Evolutionary conservation across 1,140 invertebrate species (phyloP).

Genomic region (Lepidurus packardi): DNA sequence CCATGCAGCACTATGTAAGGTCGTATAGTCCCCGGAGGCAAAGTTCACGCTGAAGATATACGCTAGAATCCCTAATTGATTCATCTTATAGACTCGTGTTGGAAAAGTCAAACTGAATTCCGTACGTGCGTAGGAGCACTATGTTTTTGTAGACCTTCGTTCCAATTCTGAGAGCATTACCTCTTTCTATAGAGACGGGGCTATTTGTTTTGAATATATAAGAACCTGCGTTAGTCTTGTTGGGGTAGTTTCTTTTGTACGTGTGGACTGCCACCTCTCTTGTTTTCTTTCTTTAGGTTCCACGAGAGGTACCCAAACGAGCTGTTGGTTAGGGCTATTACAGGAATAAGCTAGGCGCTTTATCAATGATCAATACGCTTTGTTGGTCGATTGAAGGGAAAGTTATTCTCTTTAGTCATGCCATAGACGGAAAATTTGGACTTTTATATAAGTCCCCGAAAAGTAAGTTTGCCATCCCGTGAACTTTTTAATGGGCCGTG

Average conservation of each 20-base stretch:
- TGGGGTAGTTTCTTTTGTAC: constrained; percentile 5
- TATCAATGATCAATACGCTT: constrained; percentile 19
- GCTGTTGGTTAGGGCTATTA: constrained; percentile 1
- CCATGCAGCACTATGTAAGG: background rate
- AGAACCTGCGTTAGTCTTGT: background rate
- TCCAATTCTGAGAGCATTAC: background rate
- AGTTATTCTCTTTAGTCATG: background rate
- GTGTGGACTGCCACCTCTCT: background rate
- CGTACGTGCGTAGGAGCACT: background rate
- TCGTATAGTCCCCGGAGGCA: too few relatives aligned
- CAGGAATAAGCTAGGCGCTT: background rate
- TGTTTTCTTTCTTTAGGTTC: constrained; percentile 15
- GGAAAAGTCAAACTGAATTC: background rate
- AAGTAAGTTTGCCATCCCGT: background rate
- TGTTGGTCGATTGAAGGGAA: constrained; percentile 17
- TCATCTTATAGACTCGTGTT: background rate
- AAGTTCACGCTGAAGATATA: background rate
- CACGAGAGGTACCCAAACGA: constrained; percentile 2
- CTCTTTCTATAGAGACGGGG: background rate
- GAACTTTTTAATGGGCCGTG: background rate
- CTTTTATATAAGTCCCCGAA: background rate
- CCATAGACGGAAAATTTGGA: background rate
- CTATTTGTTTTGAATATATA: background rate
- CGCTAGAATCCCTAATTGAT: background rate
- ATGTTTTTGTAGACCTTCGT: background rate